Base-by-base conservation (phyloP, 2,888 invertebrate genomes). In the Ichneumoninae sp. region DNA sequence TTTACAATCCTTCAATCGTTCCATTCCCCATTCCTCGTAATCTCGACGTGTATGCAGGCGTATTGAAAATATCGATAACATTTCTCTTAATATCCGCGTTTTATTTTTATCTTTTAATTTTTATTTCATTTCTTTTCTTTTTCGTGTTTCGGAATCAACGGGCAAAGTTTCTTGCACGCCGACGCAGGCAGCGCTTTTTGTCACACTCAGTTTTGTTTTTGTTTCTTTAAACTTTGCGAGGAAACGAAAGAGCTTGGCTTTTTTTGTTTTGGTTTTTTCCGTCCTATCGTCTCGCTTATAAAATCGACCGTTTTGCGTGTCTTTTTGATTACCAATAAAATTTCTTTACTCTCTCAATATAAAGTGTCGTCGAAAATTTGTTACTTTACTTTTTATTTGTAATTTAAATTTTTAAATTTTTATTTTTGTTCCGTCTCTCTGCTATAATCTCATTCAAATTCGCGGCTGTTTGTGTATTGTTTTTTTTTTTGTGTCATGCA, bases 51-150 rank as follows among this genome's bases (percentile, higher is more conserved):
- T 92, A 90, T 90, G 90, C 88, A 90, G 90, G 89, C 90, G 89
- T 92, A 92, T 90, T 90, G 90, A 93, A 92, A 92, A 92, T 93
- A 92, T 91, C 87, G 87, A 89, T 89, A 90, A 92, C 89, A 88
- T 88, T 91, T 90, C 88, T 90, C 79, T 87, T 87, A 81, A 83
- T 83, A 84, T 86, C 76, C 84, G 80, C 47, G 80, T 82, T 83
- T 84, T 57, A 72, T 80, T 69, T 70, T 40, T 70, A 74, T 78
- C 60, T 62, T 60, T 19, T 16, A 57, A 54, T 52, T 83, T 82
- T 66, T 66, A 1, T 66, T 69, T 22, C 52, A 69, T 22, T 68
- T 50, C 47, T 54, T 66, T 72, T 72, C 6, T 62, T 33, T 50
- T 47, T 74, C 60, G 69, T n/a, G 44, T 77, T 76, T 83, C 76